Conservation (phyloP, 2,888 invertebrate species). For the Morpho deidamia region DNA sequence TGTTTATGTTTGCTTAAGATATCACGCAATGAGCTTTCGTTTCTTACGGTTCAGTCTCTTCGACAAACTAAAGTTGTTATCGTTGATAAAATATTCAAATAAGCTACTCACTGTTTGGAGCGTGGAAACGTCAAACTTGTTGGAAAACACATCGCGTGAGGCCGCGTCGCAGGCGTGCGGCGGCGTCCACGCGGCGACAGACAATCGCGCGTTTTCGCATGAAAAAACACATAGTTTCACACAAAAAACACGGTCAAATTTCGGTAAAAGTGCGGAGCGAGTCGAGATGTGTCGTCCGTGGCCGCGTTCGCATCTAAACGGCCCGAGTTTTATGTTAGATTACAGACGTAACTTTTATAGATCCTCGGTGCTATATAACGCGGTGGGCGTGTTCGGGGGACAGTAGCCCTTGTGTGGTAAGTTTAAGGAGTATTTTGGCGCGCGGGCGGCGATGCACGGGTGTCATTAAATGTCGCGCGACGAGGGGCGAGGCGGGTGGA, state of each 20-base stretch:
- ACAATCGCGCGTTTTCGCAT: conserved; percentile 53
- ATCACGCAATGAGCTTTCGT: too few species aligned
- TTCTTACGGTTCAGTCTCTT: not conserved
- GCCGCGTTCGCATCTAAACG: conserved; percentile 79
- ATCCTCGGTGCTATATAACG: conserved; percentile 79
- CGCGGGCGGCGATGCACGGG: conserved; percentile 64
- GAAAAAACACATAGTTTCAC: conserved; percentile 64
- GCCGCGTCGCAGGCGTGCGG: conserved; percentile 47
- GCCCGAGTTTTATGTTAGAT: conserved; percentile 79
- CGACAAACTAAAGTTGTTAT: not conserved
- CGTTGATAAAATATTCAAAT: conserved; percentile 37
- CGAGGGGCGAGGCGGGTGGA: conserved; percentile 68
- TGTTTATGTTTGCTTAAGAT: too few species aligned
- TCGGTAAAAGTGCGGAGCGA: conserved; percentile 78
- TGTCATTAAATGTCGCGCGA: conserved; percentile 79
- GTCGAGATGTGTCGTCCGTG: conserved; percentile 77
- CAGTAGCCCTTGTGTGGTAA: conserved; percentile 53
- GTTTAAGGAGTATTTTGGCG: conserved; percentile 57
- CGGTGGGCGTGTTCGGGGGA: conserved; percentile 66
- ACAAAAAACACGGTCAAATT: conserved; percentile 68
- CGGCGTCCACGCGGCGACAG: conserved; percentile 50
- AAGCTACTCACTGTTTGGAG: conserved; percentile 56
- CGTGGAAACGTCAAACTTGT: conserved; percentile 53
- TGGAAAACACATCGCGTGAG: conserved; percentile 47
- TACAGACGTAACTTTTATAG: conserved; percentile 80